Percentiles rank a stretch among this genome's conserved stretches.
These are phyloP conservation scores for Drosophila lutescens DNA, from an alignment of 2,888 invertebrate genomes.

Conservation along the genomic window DNA sequence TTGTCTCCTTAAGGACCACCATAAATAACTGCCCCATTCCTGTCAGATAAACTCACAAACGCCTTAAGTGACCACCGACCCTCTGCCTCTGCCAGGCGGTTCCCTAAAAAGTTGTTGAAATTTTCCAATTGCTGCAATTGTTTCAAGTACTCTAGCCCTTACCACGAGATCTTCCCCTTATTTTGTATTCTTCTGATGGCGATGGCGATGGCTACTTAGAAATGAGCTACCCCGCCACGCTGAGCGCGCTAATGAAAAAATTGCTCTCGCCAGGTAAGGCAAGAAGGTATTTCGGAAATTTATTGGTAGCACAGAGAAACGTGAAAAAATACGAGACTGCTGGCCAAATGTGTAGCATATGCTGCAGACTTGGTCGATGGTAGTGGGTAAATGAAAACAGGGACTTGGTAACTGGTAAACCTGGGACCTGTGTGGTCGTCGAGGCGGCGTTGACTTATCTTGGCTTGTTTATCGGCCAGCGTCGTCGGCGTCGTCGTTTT, in stretches of 20 bases:
- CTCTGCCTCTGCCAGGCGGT: slow-evolving; percentile 9
- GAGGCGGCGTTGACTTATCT: slow-evolving; percentile 42
- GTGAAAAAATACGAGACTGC: slow-evolving; percentile 28
- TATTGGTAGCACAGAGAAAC: slow-evolving; percentile 60
- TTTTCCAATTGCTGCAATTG: slow-evolving; percentile 70
- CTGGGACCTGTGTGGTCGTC: slow-evolving; percentile 50
- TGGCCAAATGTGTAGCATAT: slow-evolving; percentile 68
- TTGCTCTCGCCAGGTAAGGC: slow-evolving; percentile 58
- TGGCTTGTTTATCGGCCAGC: slow-evolving; percentile 65
- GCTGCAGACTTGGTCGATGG: slow-evolving; percentile 15
- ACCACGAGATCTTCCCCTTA: slow-evolving; percentile 52
- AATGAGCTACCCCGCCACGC: slow-evolving; percentile 20
- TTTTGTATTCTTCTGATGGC: not conserved
- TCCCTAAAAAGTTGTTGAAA: slow-evolving; percentile 73
- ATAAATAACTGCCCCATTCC: slow-evolving; percentile 3
- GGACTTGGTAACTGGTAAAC: slow-evolving; percentile 3
- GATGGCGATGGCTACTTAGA: slow-evolving; percentile 25
- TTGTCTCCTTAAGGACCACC: not conserved
- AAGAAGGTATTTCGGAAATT: slow-evolving; percentile 72
- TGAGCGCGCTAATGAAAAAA: slow-evolving; percentile 71
- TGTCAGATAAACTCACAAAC: slow-evolving; percentile 7
- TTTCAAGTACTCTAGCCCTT: slow-evolving; percentile 40
- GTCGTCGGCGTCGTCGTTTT: slow-evolving; percentile 64
- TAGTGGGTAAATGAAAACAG: no score
- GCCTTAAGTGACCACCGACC: slow-evolving; percentile 33